phyloP scores from a whole-genome alignment of 2,797 vertebrate species.

The Crenuchus spilurus region DNA sequence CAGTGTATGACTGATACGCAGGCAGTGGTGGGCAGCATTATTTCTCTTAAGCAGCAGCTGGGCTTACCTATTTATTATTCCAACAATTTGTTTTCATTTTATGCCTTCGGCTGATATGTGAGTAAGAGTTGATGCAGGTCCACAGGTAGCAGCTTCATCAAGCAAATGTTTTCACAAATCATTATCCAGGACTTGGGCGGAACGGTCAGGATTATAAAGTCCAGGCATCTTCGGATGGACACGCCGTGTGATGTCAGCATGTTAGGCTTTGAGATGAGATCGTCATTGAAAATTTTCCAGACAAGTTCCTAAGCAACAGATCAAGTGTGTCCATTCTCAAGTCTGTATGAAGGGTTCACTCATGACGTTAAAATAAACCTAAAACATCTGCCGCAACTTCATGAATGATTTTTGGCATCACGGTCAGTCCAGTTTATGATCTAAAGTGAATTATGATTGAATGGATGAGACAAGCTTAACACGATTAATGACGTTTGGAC shows the following conservation, averaged over 20 bases:
- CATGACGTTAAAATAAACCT: constrained; percentile 15
- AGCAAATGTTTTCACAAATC: constrained; percentile 23
- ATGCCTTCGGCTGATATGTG: constrained; percentile 18
- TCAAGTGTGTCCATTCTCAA: constrained; percentile 23
- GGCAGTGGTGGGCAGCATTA: constrained; percentile 10
- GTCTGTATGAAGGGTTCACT: not conserved
- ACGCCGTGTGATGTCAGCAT: no score
- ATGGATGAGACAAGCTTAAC: constrained; percentile 23
- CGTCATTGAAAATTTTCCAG: no score
- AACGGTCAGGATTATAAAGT: constrained; percentile 7
- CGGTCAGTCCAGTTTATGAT: not conserved
- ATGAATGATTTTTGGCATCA: not conserved
- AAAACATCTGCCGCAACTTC: constrained; percentile 15
- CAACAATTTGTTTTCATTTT: constrained; percentile 20
- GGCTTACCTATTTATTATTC: constrained; percentile 17
- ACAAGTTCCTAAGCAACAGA: constrained; percentile 52
- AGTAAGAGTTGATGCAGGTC: not conserved
- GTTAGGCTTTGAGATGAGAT: constrained; percentile 31
- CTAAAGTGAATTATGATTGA: constrained; percentile 15
- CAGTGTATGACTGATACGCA: constrained; percentile 13
- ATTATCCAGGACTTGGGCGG: constrained; percentile 15
- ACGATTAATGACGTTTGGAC: no score
- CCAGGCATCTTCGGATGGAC: not conserved
- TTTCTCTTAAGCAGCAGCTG: constrained; percentile 17
- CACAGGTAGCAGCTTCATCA: constrained; percentile 23